Base-by-base conservation (phyloP, 2,797 vertebrate species). In the Phalanger gymnotis region DNA sequence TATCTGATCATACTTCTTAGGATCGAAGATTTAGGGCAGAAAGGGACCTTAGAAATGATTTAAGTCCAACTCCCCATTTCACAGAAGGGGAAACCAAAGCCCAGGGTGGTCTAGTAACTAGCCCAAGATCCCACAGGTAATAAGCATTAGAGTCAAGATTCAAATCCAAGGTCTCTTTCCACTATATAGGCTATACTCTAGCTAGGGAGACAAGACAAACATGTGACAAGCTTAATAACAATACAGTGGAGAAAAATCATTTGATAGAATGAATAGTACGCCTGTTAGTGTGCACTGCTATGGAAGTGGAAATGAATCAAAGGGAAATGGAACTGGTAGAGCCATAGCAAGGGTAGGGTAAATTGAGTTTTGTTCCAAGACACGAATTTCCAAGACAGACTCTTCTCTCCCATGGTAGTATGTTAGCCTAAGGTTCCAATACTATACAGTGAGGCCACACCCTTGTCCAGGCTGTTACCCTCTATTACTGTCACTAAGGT, bases 61-160 rank as follows among this genome's bases (percentile, higher is more conserved):
- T 22, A 66, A 16, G 9, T 87, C 10, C 90, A 55, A 40, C 16
- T 66, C 92, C 57, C 57, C 25, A 56, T 52, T 92, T 95, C 66
- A 57, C 91, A 96, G 40, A 90, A 53, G 54, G 94, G 55, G 30
- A 92, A 95, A 95, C 25, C 4, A 73, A 92, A 30, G 12, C 89
- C 89, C 51, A 28, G 92, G 95, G 28, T 95, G 5, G 13, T 58
- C 90, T 93, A 81, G 19, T 27, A 92, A 94, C 27, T 89, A 58
- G 22, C 16, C 89, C 27, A 57, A 92, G 90, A 55, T 6, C 51
- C 56, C 92, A 93, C 1, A 81, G 40, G 34, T 91, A 89, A 28
- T 2, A 53, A 95, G 54, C 25, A 0, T 53, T n/a, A 31, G 19
- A 61, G 9, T 14, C 40, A 87, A 87, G 40, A 87, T 47, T 51